Evolutionary conservation across 2,888 invertebrate species (phyloP), one percentile per base, ranked within the genome.

Genomic region (Rhorus exstirpatorius): DNA sequence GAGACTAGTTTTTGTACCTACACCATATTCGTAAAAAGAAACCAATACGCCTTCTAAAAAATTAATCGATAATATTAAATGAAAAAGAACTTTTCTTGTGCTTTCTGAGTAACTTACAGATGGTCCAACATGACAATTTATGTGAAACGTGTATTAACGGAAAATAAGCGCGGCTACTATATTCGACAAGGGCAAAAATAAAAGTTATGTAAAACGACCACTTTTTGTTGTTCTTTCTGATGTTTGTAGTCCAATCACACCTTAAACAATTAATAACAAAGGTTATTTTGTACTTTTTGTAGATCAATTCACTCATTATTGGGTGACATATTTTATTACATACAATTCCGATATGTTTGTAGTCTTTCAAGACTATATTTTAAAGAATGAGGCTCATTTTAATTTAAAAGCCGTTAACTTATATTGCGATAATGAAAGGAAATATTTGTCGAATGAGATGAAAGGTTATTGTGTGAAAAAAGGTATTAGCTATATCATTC

Each of bases 321-420:
- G 1, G 0, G 49, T 51, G 1, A 8, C 8, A 7, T 51, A 21
- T 51, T 19, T 51, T 6, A 4, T 51, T 7, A 51, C 49, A 19
- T 8, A 51, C 3, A 19, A 51, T 19, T 51, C 49, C 1, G 49
- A 51, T 0, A 19, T 51, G 1, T 51, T 19, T 21, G 4, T 7
- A 21, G 3, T 6, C 0, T 51, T 51, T 14, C 2, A 51, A 81
- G 83, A 84, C 55, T 84, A 44, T 61, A 44, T 76, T 10, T 31
- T 46, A 8, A 82, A 84, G 70, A 79, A 70, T 46, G 81, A 83
- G 44, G 17, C 74, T 14, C 76, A 83, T 58, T 83, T 83, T 24
- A 60, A 83, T 70, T 17, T 26, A 26, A 71, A 55, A 60, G 4
- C 68, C 7, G 61, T 38, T 12, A 17, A 72, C 38, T 74, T 77